Percentiles rank a stretch among this genome's conserved stretches.
These are phyloP conservation scores for Ctenicera cuprea DNA, from an alignment of 2,888 invertebrate genomes.

Conservation along the genomic window DNA sequence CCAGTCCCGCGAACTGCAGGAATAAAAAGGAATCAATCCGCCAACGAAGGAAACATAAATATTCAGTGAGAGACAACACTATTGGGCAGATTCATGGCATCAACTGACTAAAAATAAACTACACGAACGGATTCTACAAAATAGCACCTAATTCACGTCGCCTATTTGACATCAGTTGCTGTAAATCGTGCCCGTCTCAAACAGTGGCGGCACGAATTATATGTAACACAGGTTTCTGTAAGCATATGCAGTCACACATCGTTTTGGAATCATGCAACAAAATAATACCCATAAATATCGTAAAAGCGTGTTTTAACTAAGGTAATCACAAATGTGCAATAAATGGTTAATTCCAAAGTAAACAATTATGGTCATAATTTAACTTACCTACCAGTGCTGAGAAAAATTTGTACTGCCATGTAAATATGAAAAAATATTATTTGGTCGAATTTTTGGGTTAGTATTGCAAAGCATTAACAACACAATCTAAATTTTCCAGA, in stretches of 20 bases:
- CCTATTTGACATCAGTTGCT: slow-evolving; percentile 59
- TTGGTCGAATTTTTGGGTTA: too few relatives aligned
- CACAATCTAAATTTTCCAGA: too few relatives aligned
- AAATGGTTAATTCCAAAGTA: too few relatives aligned
- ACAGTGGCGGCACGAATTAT: slow-evolving; percentile 56
- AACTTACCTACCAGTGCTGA: too few relatives aligned
- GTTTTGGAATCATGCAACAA: slow-evolving; percentile 41
- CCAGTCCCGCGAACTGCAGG: slow-evolving; percentile 45
- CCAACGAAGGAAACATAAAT: slow-evolving; percentile 61
- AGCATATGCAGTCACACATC: slow-evolving; percentile 52
- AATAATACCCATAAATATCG: slow-evolving; percentile 36
- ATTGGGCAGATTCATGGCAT: slow-evolving; percentile 61
- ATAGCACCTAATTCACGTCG: slow-evolving; percentile 61
- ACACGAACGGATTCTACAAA: slow-evolving; percentile 60
- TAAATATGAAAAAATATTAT: too few relatives aligned
- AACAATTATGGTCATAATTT: too few relatives aligned
- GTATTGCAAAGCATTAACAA: too few relatives aligned
- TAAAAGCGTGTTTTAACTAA: background rate
- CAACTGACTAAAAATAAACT: slow-evolving; percentile 59
- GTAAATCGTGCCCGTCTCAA: slow-evolving; percentile 58
- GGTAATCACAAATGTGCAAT: background rate
- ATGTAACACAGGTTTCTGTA: slow-evolving; percentile 49
- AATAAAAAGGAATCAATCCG: slow-evolving; percentile 62
- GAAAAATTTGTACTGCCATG: too few relatives aligned
- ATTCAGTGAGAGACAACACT: slow-evolving; percentile 60